Conservation (phyloP, 2,888 invertebrate species). For the Epinotia nisella region DNA sequence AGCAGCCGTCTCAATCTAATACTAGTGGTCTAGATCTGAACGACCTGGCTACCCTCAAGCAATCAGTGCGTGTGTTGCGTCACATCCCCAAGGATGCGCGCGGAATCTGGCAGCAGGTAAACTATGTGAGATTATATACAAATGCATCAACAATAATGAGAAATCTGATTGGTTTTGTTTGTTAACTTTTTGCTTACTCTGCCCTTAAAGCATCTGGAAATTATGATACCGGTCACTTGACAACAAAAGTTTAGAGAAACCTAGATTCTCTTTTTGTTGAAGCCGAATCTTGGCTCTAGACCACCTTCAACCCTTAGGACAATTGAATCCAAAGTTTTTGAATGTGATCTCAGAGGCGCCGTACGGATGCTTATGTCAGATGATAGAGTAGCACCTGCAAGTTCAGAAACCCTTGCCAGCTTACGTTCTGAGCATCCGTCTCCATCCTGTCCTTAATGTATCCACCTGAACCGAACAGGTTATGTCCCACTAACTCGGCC, state of each 20-base stretch:
- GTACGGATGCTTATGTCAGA: background rate
- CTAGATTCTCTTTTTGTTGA: background rate
- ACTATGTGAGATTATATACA: background rate
- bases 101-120: slow-evolving; percentile 10
- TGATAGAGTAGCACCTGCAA: background rate
- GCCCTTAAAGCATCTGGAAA: background rate
- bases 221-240: background rate
- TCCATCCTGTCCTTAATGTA: background rate
- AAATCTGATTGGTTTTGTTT: slow-evolving; percentile 1
- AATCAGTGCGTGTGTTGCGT: background rate
- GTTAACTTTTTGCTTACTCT: background rate
- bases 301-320: background rate
- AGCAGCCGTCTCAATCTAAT: background rate
- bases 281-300: background rate
- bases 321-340: background rate
- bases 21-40: background rate
- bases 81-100: slow-evolving; percentile 14
- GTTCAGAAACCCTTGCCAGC: background rate
- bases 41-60: too few species aligned
- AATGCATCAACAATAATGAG: background rate
- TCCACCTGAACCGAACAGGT: background rate
- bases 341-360: background rate
- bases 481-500: too few species aligned
- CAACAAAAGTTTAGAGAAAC: background rate
- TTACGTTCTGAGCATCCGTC: background rate